Evolutionary conservation across 2,888 invertebrate genomes (phyloP).

Genomic region (Frankliniella fusca): DNA sequence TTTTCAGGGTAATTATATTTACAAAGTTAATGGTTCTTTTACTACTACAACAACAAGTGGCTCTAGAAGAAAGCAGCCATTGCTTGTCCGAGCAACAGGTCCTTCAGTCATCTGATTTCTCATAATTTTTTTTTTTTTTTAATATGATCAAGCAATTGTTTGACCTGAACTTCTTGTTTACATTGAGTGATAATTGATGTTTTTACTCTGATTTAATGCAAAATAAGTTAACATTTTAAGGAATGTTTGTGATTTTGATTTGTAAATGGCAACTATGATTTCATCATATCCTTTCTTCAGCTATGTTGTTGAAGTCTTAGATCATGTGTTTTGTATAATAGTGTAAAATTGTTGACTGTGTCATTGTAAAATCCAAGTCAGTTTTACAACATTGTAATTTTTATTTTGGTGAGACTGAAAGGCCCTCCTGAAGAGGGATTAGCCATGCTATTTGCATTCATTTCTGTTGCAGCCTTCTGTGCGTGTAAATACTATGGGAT

Average conservation of each 20-base stretch:
- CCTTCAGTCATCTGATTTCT: slow-evolving; percentile 2
- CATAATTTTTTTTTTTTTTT: not conserved
- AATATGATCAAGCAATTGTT: too few species aligned
- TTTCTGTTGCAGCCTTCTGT: not conserved
- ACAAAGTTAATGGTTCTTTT: slow-evolving; percentile 19
- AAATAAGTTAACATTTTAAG: not conserved
- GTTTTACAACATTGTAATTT: not conserved
- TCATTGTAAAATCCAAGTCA: slow-evolving; percentile 4
- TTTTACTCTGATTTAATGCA: not conserved
- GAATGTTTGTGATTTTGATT: not conserved
- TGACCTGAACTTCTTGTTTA: too few species aligned
- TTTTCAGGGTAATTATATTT: slow-evolving; percentile 18
- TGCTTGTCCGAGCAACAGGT: slow-evolving; percentile 1
- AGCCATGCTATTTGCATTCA: not conserved
- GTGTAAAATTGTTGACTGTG: too few species aligned
- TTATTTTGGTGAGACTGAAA: not conserved
- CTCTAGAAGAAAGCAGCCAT: slow-evolving; percentile 2
- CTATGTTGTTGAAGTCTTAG: not conserved
- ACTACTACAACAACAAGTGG: slow-evolving; percentile 12
- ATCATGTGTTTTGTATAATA: too few species aligned
- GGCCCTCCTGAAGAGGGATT: not conserved
- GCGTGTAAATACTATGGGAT: not conserved
- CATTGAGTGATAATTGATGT: not conserved
- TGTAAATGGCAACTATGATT: not conserved
- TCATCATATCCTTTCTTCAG: not conserved